Conservation (phyloP, 1,140 invertebrate genomes). For the Zelostemma sp. region DNA sequence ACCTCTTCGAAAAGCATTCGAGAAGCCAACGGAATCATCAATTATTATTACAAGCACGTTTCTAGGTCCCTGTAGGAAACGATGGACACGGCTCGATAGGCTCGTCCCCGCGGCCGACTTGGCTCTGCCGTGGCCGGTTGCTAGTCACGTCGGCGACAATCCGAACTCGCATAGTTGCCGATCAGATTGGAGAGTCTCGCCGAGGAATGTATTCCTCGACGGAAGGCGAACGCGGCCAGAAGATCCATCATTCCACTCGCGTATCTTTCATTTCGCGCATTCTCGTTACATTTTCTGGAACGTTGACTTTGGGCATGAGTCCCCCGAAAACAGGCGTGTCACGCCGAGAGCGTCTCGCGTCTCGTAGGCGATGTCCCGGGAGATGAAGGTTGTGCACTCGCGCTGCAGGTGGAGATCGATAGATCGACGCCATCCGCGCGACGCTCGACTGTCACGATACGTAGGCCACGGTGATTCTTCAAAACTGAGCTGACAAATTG, state of each 20-base stretch:
- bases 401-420: conserved; percentile 44
- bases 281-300: conserved; percentile 25
- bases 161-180: conserved; percentile 7
- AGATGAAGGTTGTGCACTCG: conserved; percentile 36
- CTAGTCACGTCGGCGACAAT: conserved; percentile 15
- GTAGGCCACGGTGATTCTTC: conserved; percentile 36
- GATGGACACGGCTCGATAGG: conserved; percentile 1
- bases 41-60: conserved; percentile 22
- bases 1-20: conserved; percentile 2
- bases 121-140: not conserved
- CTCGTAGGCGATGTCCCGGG: conserved; percentile 18
- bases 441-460: conserved; percentile 18
- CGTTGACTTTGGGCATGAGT: conserved; percentile 1
- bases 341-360: not conserved
- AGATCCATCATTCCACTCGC: conserved; percentile 53
- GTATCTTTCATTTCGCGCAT: conserved; percentile 53
- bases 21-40: conserved; percentile 10
- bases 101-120: not conserved
- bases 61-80: conserved; percentile 7
- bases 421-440: conserved; percentile 9
- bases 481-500: conserved; percentile 18
- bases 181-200: conserved; percentile 21
- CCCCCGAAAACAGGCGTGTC: not conserved
- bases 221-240: conserved; percentile 30
- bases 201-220: conserved; percentile 19